Evolutionary conservation across 2,113 vertebrate genomes (phyloP).

Genomic region (Microcebus jonahi): DNA sequence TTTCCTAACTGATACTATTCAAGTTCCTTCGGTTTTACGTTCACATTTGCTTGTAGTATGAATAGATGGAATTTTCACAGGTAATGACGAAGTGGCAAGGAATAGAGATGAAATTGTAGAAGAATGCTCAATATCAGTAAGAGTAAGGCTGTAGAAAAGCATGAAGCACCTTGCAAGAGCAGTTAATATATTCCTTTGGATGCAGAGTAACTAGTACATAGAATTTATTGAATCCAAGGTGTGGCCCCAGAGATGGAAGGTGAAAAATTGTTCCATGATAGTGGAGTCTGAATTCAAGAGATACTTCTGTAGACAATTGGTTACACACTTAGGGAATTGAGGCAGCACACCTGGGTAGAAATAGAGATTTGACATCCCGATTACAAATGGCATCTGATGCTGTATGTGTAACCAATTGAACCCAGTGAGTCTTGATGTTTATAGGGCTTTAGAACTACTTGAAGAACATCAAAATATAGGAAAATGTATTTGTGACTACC

Average conservation of each 20-base stretch:
- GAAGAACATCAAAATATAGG: neutral
- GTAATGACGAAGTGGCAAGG: neutral
- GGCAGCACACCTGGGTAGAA: neutral
- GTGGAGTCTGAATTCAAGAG: neutral
- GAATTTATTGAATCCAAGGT: neutral
- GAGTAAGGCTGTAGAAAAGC: neutral
- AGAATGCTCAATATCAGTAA: neutral
- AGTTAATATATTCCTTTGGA: neutral
- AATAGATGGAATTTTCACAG: neutral
- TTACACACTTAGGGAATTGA: neutral
- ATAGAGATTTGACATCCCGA: neutral
- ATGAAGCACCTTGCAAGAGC: neutral
- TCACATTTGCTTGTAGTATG: neutral
- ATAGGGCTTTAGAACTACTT: neutral
- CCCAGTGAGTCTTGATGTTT: neutral
- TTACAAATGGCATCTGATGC: neutral
- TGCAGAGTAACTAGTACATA: neutral
- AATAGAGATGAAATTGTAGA: constrained; percentile 14
- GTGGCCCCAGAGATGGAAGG: neutral
- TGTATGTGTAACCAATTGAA: neutral
- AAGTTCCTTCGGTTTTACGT: neutral
- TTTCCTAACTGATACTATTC: neutral
- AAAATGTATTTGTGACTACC: constrained; percentile 19
- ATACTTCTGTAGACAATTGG: neutral
- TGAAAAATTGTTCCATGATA: neutral